These are phyloP conservation scores for Malurus alboscapulatus DNA, from an alignment of 2,113 vertebrate species.

Conservation along the genomic window DNA sequence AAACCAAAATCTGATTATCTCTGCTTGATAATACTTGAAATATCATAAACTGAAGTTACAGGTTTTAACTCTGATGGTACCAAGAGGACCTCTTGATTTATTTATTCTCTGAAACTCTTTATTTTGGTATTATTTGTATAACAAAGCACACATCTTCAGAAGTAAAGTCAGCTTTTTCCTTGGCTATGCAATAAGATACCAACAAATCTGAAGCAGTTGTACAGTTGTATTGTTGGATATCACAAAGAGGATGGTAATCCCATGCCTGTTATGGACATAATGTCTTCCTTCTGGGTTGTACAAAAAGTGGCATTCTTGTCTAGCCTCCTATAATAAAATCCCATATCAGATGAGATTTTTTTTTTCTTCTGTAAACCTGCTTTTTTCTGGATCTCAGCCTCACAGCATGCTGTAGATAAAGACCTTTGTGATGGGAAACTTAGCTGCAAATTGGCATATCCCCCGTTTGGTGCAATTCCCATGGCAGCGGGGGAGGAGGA, in stretches of 20 bases:
- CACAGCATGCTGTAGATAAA: not conserved
- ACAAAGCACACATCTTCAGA: not conserved
- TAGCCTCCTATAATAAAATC: not conserved
- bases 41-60: not conserved
- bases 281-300: not conserved
- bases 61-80: not conserved
- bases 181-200: not conserved
- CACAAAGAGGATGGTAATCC: not conserved
- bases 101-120: not conserved
- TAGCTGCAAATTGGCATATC: not conserved
- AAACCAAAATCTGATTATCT: slow-evolving; percentile 6
- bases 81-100: not conserved
- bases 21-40: not conserved
- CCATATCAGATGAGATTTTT: not conserved
- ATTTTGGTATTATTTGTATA: not conserved
- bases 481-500: not conserved
- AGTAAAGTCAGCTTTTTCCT: not conserved
- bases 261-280: fast-evolving
- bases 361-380: not conserved
- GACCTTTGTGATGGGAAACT: not conserved
- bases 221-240: not conserved
- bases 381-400: not conserved
- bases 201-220: not conserved
- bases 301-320: not conserved
- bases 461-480: not conserved